Evolutionary conservation across 2,113 vertebrate genomes (phyloP).

Genomic region (Tiliqua scincoides): DNA sequence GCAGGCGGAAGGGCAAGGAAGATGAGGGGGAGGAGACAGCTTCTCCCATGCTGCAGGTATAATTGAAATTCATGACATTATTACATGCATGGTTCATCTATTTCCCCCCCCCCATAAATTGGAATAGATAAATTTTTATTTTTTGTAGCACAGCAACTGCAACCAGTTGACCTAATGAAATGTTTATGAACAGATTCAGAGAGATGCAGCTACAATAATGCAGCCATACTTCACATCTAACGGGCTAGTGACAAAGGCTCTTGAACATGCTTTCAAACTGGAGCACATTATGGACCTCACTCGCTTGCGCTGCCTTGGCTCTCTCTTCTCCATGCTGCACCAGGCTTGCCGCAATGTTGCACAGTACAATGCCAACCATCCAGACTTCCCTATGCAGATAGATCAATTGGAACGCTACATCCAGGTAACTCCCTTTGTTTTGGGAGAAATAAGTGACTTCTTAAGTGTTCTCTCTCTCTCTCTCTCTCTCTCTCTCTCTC

Average conservation of each 20-base stretch:
- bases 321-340: slow-evolving; percentile 97
- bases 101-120: neutral
- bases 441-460: neutral
- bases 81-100: too few relatives aligned
- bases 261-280: slow-evolving; percentile 95
- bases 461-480: neutral
- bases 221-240: slow-evolving; percentile 97
- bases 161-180: neutral
- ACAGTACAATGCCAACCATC: slow-evolving; percentile 97
- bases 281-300: slow-evolving; percentile 99
- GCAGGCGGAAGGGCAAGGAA: slow-evolving; percentile 90
- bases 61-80: neutral
- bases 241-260: slow-evolving; percentile 93
- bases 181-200: slow-evolving; percentile 85
- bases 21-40: slow-evolving; percentile 92
- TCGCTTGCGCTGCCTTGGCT: slow-evolving; percentile 92
- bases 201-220: slow-evolving; percentile 88
- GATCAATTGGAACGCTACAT: slow-evolving; percentile 97
- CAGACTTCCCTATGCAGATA: slow-evolving; percentile 95
- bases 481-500: neutral
- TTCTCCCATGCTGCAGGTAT: slow-evolving; percentile 96
- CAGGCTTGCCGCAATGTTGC: slow-evolving; percentile 97
- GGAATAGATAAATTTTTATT: neutral
- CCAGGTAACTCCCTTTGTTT: slow-evolving; percentile 77
- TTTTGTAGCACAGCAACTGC: neutral